These are phyloP conservation scores for Drosophila pachea DNA, from an alignment of 1,140 invertebrate species.

Conservation along the genomic window DNA sequence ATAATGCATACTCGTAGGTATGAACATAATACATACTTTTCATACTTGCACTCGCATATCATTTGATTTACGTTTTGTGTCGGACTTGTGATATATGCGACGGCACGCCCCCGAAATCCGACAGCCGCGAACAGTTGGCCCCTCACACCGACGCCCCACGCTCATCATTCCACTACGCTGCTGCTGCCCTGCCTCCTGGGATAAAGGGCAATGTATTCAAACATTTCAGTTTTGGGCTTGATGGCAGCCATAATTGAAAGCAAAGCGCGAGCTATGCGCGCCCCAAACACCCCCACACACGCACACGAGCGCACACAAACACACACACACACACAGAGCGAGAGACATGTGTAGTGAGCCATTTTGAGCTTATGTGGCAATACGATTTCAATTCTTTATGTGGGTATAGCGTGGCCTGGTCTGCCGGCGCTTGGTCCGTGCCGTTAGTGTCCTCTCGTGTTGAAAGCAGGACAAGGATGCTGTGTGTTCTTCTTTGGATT, in stretches of 20 bases:
- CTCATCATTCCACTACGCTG: slow-evolving; percentile 22
- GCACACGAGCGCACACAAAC: slow-evolving; percentile 4
- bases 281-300: slow-evolving; percentile 34
- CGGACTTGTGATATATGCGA: slow-evolving; percentile 71
- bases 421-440: slow-evolving; percentile 8
- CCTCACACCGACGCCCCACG: not conserved
- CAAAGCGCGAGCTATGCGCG: slow-evolving; percentile 56
- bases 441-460: slow-evolving; percentile 42
- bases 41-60: slow-evolving; percentile 76
- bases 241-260: slow-evolving; percentile 73
- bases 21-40: slow-evolving; percentile 76
- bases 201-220: slow-evolving; percentile 75
- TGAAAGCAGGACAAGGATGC: not conserved
- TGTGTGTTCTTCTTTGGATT: too few species aligned
- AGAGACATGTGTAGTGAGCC: slow-evolving; percentile 59
- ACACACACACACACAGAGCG: slow-evolving; percentile 18
- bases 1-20: slow-evolving; percentile 69
- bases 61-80: slow-evolving; percentile 75
- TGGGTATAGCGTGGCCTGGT: slow-evolving; percentile 7
- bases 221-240: slow-evolving; percentile 73
- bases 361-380: slow-evolving; percentile 76
- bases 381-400: slow-evolving; percentile 75
- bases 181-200: slow-evolving; percentile 25
- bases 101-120: slow-evolving; percentile 45
- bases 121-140: not conserved